phyloP scores from a whole-genome alignment of 2,797 vertebrate species.

The Lepilemur septentrionalis region DNA sequence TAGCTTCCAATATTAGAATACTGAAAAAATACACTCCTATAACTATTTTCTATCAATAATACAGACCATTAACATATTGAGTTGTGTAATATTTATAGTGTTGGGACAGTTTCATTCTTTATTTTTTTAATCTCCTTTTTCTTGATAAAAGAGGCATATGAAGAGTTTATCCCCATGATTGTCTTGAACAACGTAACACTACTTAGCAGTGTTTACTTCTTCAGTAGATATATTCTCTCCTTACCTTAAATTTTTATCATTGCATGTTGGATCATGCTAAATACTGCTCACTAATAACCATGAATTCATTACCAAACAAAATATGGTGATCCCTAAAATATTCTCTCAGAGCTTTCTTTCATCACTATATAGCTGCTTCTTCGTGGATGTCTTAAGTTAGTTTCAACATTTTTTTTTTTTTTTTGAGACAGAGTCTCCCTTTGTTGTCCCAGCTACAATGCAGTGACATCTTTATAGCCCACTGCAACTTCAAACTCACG shows the following conservation, averaged over 20 bases:
- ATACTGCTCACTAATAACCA: neutral
- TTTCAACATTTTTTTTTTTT: neutral
- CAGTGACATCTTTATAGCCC: neutral
- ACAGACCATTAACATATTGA: neutral
- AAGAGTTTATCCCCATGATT: neutral
- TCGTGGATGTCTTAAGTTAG: neutral
- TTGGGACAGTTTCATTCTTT: neutral
- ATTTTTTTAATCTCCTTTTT: neutral
- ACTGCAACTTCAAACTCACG: neutral
- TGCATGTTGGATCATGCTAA: neutral
- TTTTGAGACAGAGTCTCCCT: neutral
- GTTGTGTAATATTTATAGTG: neutral
- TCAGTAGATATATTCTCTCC: neutral
- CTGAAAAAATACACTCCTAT: neutral
- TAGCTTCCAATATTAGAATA: neutral
- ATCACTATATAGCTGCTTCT: neutral
- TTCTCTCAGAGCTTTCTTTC: neutral
- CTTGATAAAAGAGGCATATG: neutral
- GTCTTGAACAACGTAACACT: neutral
- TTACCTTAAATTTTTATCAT: neutral
- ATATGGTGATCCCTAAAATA: neutral
- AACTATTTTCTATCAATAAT: neutral
- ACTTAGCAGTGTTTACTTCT: neutral
- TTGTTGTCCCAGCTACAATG: neutral
- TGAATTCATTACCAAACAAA: neutral